Conservation (phyloP, 2,888 invertebrate species). For the Acanthococcus lagerstroemiae region DNA sequence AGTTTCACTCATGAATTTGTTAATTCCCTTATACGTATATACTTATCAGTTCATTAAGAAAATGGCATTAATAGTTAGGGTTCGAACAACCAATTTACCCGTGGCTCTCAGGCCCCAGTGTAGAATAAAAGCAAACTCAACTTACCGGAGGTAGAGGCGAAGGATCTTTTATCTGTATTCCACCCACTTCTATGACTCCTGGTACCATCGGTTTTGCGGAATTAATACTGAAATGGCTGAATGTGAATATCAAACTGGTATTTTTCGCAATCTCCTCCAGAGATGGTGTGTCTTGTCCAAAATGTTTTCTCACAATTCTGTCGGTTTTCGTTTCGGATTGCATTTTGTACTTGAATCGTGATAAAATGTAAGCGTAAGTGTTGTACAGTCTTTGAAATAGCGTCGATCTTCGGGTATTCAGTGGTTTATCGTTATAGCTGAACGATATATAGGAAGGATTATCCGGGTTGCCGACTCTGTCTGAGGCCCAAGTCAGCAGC, state of each 20-base stretch:
- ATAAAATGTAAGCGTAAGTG: neutral
- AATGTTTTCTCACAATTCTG: neutral
- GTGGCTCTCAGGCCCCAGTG: too few species aligned
- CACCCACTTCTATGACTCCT: neutral
- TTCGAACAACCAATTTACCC: too few species aligned
- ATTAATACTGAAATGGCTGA: neutral
- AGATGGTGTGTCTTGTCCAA: neutral
- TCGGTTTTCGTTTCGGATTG: neutral
- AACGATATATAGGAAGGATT: constrained; percentile 6
- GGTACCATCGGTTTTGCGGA: neutral
- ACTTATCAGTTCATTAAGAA: too few species aligned
- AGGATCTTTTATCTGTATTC: neutral
- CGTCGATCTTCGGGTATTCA: neutral
- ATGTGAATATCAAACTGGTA: neutral
- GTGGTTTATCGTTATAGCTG: neutral
- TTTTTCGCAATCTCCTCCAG: neutral
- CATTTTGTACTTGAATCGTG: neutral
- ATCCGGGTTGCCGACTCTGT: constrained; percentile 13
- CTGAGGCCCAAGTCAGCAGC: constrained; percentile 18
- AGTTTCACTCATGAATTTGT: too few species aligned
- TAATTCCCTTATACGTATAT: too few species aligned
- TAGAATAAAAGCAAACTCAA: too few species aligned
- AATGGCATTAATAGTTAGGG: too few species aligned
- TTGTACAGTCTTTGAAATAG: neutral
- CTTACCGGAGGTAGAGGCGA: neutral